Evolutionary conservation across 2,113 vertebrate genomes (phyloP), one percentile per base, ranked within the genome.

Genomic region (Apaloderma vittatum): DNA sequence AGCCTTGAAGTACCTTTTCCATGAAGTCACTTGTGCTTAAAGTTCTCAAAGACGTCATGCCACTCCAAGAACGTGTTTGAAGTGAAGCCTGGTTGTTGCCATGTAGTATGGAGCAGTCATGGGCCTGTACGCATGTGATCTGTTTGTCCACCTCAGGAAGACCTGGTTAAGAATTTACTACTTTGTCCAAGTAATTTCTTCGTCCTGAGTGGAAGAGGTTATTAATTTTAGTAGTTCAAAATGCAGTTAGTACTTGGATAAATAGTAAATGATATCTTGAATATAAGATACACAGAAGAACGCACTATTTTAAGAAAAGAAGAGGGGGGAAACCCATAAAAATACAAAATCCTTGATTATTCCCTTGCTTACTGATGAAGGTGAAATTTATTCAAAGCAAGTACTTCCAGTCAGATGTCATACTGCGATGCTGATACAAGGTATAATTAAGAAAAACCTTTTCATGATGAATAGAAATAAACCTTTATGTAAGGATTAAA

Each of bases 71-170:
- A 10, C 8, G 15, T 5, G 8, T 76, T 78, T 76, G 26, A 88
- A 66, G 26, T 3, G 2, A 84, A 54, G 2, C 30, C 0, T 0
- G n/a, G n/a, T n/a, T 54, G 1, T 20, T 78, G 37, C 32, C 10
- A 1, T 2, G 4, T 43, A 14, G 11, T 7, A 27, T 3, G 0
- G 22, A 78, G 43, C 1, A 1, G 14, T 46, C 29, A 2, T 32
- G 9, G n/a, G 19, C 20, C 12, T 34, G 13, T 19, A 58, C 29
- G 36, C 29, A 19, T 55, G 6, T 19, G 8, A 52, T 80, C 9
- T 54, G 5, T 36, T 88, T 84, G 34, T n/a, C 59, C 17, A 11
- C 4, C 22, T 62, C 3, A 2, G 22, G n/a, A 86, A 65, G 14
- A 11, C 11, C 6, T 13, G 0, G 0, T 71, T 91, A 78, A 74